Evolutionary conservation across 2,888 invertebrate species (phyloP).

Genomic region (Dasypolia templi): DNA sequence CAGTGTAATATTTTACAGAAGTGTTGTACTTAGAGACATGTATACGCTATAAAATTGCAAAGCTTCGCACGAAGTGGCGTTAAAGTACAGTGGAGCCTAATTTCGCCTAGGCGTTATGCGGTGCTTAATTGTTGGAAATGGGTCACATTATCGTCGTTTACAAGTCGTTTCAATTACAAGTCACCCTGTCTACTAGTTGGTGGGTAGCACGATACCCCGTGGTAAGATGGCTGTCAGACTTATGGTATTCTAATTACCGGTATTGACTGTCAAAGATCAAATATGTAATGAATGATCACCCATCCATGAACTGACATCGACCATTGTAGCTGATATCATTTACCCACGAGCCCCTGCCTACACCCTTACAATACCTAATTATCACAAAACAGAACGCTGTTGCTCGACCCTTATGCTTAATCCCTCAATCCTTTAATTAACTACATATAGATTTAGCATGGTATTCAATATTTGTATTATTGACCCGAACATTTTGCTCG

Average conservation of each 20-base stretch:
- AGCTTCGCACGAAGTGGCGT: too few species aligned
- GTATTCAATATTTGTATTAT: constrained; percentile 5
- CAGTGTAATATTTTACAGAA: too few species aligned
- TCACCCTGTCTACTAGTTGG: too few species aligned
- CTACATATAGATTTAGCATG: not conserved
- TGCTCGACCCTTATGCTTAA: too few species aligned
- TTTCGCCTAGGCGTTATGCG: too few species aligned
- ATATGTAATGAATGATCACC: not conserved
- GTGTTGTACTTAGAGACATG: too few species aligned
- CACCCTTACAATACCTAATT: not conserved
- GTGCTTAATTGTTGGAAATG: too few species aligned
- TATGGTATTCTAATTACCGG: not conserved
- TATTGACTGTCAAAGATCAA: not conserved
- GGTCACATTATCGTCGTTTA: too few species aligned
- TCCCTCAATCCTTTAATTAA: not conserved
- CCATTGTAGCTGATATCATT: not conserved
- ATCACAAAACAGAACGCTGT: not conserved
- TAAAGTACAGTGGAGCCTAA: too few species aligned
- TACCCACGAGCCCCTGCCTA: not conserved
- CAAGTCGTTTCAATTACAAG: too few species aligned
- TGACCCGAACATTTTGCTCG: not conserved
- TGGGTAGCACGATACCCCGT: too few species aligned
- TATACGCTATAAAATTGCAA: too few species aligned
- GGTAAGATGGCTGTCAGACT: not conserved
- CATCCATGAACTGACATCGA: not conserved